Evolutionary conservation across 2,797 vertebrate genomes (phyloP).

Genomic region (Agapornis canus): DNA sequence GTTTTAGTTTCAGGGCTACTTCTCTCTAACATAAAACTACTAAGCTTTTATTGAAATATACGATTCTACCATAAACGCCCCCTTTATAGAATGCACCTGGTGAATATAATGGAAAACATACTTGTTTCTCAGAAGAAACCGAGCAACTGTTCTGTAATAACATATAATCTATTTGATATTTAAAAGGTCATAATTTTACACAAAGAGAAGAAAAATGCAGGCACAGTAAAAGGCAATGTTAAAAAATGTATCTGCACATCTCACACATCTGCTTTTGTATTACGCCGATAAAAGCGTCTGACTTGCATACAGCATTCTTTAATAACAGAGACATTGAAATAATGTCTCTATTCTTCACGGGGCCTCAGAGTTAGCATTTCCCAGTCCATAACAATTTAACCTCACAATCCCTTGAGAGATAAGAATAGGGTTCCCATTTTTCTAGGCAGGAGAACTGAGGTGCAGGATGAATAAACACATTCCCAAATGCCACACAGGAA

Average conservation of each 20-base stretch:
- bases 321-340: not conserved
- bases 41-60: slow-evolving; percentile 69
- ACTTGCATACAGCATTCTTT: not conserved
- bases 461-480: not conserved
- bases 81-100: slow-evolving; percentile 70
- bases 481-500: not conserved
- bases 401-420: not conserved
- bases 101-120: slow-evolving; percentile 59
- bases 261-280: slow-evolving; percentile 22
- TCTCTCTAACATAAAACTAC: slow-evolving; percentile 61
- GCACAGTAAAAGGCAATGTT: not conserved
- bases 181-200: slow-evolving; percentile 62
- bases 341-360: not conserved
- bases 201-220: slow-evolving; percentile 26
- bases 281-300: not conserved
- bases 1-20: slow-evolving; percentile 56
- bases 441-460: fast-evolving
- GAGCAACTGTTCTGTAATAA: slow-evolving; percentile 2
- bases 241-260: not conserved
- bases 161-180: slow-evolving; percentile 48
- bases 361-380: not conserved
- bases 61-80: slow-evolving; percentile 65
- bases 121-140: not conserved
- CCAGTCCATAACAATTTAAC: not conserved
- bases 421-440: not conserved